Conservation (phyloP, 1,140 invertebrate genomes). For the Hyposmocoma kahamanoa region DNA sequence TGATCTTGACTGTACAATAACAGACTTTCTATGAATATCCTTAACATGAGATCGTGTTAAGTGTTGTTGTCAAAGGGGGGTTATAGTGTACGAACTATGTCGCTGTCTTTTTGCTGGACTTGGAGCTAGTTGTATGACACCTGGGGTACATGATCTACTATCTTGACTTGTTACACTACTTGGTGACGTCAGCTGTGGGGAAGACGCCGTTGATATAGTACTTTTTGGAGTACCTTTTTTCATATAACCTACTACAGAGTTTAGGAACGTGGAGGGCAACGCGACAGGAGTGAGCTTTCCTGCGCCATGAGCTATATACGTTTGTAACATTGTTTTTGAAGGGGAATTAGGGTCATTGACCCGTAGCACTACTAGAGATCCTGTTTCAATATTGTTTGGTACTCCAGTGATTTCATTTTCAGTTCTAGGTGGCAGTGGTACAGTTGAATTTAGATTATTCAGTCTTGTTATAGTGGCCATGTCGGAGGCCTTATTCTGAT, state of each 20-base stretch:
- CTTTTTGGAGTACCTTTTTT: slow-evolving; percentile 44
- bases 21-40: too few relatives aligned
- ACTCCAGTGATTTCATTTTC: slow-evolving; percentile 12
- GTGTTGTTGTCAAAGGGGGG: slow-evolving; percentile 30
- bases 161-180: slow-evolving; percentile 39
- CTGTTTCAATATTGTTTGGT: slow-evolving; percentile 47
- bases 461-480: slow-evolving; percentile 18
- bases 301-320: slow-evolving; percentile 47
- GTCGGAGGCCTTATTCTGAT: slow-evolving; percentile 8
- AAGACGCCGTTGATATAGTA: slow-evolving; percentile 28
- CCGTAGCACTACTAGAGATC: slow-evolving; percentile 55
- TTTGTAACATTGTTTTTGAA: slow-evolving; percentile 61
- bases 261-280: slow-evolving; percentile 40
- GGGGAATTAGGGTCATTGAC: slow-evolving; percentile 54
- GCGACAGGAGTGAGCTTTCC: slow-evolving; percentile 46
- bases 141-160: slow-evolving; percentile 32
- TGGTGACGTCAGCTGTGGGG: slow-evolving; percentile 40
- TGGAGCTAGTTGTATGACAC: slow-evolving; percentile 28
- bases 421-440: not conserved
- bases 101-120: slow-evolving; percentile 34
- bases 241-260: slow-evolving; percentile 59
- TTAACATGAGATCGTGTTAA: too few relatives aligned
- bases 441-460: slow-evolving; percentile 4
- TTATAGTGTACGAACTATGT: slow-evolving; percentile 51
- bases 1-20: too few relatives aligned